These are phyloP conservation scores for Chymomyza amoena DNA, from an alignment of 2,888 invertebrate genomes.

Conservation along the genomic window DNA sequence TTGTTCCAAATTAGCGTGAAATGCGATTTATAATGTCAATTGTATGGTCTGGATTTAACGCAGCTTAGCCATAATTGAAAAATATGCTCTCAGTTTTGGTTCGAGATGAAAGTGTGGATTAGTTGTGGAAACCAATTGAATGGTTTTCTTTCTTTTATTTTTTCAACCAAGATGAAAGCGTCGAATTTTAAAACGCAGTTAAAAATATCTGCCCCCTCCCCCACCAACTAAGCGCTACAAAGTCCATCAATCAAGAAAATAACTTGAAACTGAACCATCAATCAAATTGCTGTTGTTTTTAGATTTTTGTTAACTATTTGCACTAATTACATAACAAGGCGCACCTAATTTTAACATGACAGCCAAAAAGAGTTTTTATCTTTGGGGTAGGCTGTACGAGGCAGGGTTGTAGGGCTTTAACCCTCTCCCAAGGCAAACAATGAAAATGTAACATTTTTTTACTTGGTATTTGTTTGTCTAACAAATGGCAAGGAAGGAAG, in stretches of 20 bases:
- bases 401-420: constrained; percentile 20
- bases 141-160: no score
- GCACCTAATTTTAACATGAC: constrained; percentile 49
- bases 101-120: constrained; percentile 61
- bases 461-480: constrained; percentile 47
- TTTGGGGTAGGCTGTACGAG: neutral
- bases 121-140: constrained; percentile 23
- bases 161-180: constrained; percentile 4
- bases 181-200: neutral
- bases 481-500: constrained; percentile 57
- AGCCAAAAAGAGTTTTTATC: neutral
- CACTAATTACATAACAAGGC: constrained; percentile 54
- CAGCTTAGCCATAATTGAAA: constrained; percentile 58
- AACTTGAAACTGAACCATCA: constrained; percentile 48
- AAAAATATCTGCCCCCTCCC: neutral
- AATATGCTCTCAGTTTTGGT: constrained; percentile 40
- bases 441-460: constrained; percentile 45
- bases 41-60: constrained; percentile 41
- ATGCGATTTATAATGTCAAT: constrained; percentile 74
- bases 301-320: constrained; percentile 46
- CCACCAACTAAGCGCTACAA: neutral
- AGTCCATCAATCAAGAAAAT: neutral
- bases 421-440: constrained; percentile 45
- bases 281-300: constrained; percentile 35
- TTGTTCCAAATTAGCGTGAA: constrained; percentile 72